A percentile compares a stretch with the other conserved stretches of the same genome.
phyloP scores from a whole-genome alignment of 2,113 vertebrate species.

The Cricetomys ansorgei region DNA sequence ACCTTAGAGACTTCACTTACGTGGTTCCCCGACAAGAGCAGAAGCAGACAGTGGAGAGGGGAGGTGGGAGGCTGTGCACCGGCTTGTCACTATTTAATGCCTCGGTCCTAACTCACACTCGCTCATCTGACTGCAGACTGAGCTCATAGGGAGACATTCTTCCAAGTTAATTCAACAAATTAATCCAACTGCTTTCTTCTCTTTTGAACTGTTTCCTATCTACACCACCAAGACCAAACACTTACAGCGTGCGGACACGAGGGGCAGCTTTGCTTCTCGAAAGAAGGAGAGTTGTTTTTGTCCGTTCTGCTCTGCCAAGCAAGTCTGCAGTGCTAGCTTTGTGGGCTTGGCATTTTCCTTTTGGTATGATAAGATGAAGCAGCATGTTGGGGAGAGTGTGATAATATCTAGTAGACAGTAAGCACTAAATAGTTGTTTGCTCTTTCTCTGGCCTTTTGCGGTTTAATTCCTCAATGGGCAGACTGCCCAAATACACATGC shows the following conservation, averaged over 20 bases:
- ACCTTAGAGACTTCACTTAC: background rate
- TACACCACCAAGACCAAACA: slow-evolving; percentile 29
- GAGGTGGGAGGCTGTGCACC: background rate
- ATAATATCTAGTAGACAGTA: background rate
- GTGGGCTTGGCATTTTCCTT: background rate
- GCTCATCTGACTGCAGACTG: background rate
- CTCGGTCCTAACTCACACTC: background rate
- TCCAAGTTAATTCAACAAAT: slow-evolving; percentile 50
- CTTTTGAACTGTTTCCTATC: background rate
- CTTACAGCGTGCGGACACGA: slow-evolving; percentile 69
- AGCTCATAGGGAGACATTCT: background rate
- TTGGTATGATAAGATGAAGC: background rate
- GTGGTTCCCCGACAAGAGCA: background rate
- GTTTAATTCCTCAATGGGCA: background rate
- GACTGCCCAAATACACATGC: background rate
- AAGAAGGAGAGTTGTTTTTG: background rate
- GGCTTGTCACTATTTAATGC: background rate
- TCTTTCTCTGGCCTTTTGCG: background rate
- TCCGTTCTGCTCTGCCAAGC: slow-evolving; percentile 38
- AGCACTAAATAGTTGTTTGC: background rate
- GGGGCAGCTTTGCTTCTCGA: slow-evolving; percentile 77
- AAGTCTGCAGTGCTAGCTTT: background rate
- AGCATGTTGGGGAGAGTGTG: background rate
- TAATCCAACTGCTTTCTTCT: background rate
- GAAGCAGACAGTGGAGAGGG: background rate